Evolutionary conservation across 2,113 vertebrate species (phyloP).

Genomic region (Talpa occidentalis): DNA sequence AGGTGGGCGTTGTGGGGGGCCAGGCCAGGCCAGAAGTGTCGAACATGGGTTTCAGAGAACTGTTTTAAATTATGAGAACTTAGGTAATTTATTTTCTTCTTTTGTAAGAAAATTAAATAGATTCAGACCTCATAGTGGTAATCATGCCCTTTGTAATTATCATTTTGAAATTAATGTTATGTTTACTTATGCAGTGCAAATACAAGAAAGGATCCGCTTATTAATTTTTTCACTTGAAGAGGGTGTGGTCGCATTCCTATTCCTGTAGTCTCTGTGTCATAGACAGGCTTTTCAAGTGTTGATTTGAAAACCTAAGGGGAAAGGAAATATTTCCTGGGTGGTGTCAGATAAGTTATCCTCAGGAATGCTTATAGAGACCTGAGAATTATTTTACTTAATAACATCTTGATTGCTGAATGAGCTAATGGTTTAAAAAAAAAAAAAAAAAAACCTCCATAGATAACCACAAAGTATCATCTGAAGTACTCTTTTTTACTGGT

Average conservation of each 20-base stretch:
- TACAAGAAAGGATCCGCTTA: conserved; percentile 61
- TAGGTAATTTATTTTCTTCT: neutral
- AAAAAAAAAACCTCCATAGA: neutral
- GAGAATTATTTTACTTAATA: neutral
- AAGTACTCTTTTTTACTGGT: neutral
- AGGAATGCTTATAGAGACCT: neutral
- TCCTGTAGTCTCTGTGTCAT: conserved; percentile 24
- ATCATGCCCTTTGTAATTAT: conserved; percentile 51
- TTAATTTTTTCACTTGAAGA: conserved; percentile 54
- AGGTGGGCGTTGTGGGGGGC: neutral
- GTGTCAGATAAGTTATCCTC: neutral
- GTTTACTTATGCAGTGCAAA: conserved; percentile 43
- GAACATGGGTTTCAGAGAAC: neutral
- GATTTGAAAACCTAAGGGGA: conserved; percentile 21
- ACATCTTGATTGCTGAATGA: neutral
- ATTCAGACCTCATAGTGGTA: neutral
- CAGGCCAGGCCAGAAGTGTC: neutral
- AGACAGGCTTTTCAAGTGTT: conserved; percentile 65
- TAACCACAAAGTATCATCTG: neutral
- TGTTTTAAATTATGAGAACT: neutral
- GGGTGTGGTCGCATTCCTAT: neutral
- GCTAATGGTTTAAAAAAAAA: neutral
- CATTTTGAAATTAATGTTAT: conserved; percentile 67
- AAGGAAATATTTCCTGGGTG: conserved; percentile 51
- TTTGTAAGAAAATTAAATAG: conserved; percentile 26